Conservation (phyloP, 2,113 vertebrate genomes). For the Myrmecobius fasciatus region DNA sequence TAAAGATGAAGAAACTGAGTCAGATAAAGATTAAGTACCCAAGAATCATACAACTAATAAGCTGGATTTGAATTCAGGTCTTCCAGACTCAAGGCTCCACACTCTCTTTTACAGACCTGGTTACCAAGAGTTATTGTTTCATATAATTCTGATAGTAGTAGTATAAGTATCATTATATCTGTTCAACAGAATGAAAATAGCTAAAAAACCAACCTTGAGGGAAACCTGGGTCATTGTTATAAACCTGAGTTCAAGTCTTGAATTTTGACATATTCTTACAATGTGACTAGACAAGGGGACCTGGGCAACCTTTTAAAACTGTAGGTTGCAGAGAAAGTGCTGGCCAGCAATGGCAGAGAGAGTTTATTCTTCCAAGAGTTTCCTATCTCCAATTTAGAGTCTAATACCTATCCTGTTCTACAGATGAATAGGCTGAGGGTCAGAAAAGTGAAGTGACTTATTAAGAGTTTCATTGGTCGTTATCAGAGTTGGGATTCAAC, state of each 20-base stretch:
- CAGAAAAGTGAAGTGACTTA: neutral
- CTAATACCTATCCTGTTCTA: neutral
- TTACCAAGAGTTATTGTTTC: neutral
- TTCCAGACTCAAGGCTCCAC: neutral
- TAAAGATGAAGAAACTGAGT: neutral
- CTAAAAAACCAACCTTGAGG: neutral
- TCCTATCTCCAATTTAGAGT: neutral
- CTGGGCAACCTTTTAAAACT: neutral
- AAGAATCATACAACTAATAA: neutral
- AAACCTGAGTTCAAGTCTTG: neutral
- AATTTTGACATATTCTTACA: neutral
- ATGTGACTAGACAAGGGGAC: neutral
- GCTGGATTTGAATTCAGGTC: neutral
- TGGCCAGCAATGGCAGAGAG: neutral
- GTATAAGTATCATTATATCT: neutral
- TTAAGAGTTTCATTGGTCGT: neutral
- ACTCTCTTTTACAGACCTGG: neutral
- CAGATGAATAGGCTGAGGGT: neutral
- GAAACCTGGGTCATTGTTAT: neutral
- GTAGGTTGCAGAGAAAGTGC: neutral
- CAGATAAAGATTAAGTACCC: neutral
- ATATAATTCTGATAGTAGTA: neutral
- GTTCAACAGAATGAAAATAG: neutral
- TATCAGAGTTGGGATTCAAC: neutral
- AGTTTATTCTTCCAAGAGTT: neutral